Percentiles rank a stretch among this genome's conserved stretches.
phyloP scores from a whole-genome alignment of 2,888 invertebrate genomes.

The Calliphora vomitoria region DNA sequence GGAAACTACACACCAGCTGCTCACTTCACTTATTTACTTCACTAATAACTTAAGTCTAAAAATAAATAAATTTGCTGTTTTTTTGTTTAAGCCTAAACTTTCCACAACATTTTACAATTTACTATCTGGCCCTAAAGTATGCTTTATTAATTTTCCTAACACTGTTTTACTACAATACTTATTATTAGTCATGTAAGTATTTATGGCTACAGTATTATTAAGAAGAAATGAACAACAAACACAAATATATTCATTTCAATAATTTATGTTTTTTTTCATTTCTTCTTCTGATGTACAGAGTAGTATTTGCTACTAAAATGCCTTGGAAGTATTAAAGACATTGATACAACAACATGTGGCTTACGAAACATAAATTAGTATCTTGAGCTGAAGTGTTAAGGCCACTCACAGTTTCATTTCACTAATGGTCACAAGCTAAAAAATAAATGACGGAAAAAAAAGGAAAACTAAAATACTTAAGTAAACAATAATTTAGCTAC shows the following conservation, averaged over 20 bases:
- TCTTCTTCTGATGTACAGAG: too few relatives aligned
- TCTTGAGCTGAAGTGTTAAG: neutral
- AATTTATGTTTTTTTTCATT: neutral
- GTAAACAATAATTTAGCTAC: too few relatives aligned
- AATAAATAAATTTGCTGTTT: neutral
- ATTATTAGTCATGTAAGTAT: conserved; percentile 2
- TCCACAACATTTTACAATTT: neutral
- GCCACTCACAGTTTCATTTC: neutral
- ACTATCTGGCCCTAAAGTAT: neutral
- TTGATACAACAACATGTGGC: neutral
- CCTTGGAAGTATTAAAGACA: neutral
- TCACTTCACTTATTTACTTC: neutral
- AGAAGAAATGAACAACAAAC: neutral
- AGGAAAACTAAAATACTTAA: too few relatives aligned
- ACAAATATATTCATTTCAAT: neutral
- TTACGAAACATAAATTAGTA: conserved; percentile 2
- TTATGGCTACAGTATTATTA: neutral
- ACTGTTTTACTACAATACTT: neutral
- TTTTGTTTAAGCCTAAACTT: neutral
- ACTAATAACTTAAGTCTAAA: neutral
- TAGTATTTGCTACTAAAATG: too few relatives aligned
- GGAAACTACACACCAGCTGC: neutral
- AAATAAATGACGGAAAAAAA: too few relatives aligned
- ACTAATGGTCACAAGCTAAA: neutral
- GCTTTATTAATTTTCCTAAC: neutral